Base-by-base conservation (phyloP, 1,140 invertebrate species). In the Ceratosolen solmsi region DNA sequence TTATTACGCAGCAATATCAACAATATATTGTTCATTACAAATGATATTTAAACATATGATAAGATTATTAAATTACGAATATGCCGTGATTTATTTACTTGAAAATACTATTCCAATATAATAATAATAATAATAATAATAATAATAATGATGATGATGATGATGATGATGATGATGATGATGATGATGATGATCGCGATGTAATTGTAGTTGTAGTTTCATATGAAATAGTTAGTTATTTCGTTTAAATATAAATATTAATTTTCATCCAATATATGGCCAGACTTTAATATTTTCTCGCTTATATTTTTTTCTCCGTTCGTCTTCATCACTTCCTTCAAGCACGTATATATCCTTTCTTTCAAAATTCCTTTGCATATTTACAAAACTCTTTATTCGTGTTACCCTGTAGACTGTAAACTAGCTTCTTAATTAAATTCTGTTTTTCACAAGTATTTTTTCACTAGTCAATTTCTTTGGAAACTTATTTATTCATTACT, bases 401-500 rank as follows among this genome's bases (percentile, higher is more conserved):
- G 33, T 68, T 38, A 68, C 20, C 30, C 33, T 20, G 63, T n/a
- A 68, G 63, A 68, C 36, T 38, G 30, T 38, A 68, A 68, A 68
- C 22, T 68, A 68, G 63, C 63, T 68, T 68, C 63, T 68, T 68
- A 68, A 68, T 68, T 68, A 68, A 68, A 68, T 68, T 68, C 33
- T 38, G 20, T n/a, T n/a, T 17, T 54, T 33, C 38, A 4, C 7
- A 5, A 38, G n/a, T 20, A 38, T 38, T 68, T 68, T 33, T 68
- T 68, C 33, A 68, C 33, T 68, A 68, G 63, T 68, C 63, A 5
- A 38, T 68, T 68, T 68, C 63, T 68, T 68, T 68, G 33, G 36
- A 25, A 72, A 72, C 70, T 72, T 72, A 72, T 72, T 72, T 72
- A 72, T 72, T 72, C 46, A 51, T 68, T 68, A 68, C 63, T 68